Conservation (phyloP, 2,888 invertebrate species). For the Pogonocherus hispidulus region DNA sequence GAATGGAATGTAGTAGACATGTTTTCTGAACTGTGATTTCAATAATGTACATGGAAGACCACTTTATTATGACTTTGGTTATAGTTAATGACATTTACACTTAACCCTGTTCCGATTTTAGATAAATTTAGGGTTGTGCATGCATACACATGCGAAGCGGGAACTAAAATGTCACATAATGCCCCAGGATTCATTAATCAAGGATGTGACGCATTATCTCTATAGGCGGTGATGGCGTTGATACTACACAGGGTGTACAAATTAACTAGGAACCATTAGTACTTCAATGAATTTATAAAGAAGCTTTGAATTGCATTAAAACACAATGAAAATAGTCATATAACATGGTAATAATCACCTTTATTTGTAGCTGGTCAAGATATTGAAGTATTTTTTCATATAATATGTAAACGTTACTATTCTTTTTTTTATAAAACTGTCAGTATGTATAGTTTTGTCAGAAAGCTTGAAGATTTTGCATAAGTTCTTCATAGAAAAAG, state of each 20-base stretch:
- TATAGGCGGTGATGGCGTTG: conserved; percentile 50
- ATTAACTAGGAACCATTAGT: not conserved
- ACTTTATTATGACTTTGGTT: conserved; percentile 54
- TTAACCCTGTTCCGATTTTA: conserved; percentile 54
- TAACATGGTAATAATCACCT: no score
- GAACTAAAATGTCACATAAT: conserved; percentile 59
- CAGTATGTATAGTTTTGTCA: no score
- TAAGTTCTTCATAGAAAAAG: no score
- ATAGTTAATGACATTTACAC: conserved; percentile 56
- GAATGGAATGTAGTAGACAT: no score
- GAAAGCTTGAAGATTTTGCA: no score
- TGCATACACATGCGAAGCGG: conserved; percentile 55
- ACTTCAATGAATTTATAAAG: no score
- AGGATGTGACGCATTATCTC: conserved; percentile 63
- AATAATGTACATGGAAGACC: conserved; percentile 48
- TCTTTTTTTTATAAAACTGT: no score
- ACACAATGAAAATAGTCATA: no score
- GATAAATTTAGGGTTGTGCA: conserved; percentile 54
- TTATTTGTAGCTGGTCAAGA: no score
- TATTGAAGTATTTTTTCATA: no score
- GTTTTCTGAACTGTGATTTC: conserved; percentile 43
- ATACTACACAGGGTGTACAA: conserved; percentile 32
- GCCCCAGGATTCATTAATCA: conserved; percentile 63
- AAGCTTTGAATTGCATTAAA: no score
- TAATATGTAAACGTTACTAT: no score